phyloP scores from a whole-genome alignment of 2,113 vertebrate species.

The Butorides virescens region DNA sequence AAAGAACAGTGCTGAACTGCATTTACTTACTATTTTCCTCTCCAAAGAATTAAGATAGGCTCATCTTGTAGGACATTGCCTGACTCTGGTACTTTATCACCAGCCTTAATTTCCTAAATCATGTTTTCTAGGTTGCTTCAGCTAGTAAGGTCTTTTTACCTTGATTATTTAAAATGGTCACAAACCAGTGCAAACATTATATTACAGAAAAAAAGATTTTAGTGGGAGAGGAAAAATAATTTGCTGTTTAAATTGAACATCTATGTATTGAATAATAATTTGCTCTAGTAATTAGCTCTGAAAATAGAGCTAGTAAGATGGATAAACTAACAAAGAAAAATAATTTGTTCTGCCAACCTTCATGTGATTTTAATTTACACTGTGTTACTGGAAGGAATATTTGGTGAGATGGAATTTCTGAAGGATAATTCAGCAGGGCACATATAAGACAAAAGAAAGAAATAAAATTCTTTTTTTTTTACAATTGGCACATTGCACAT shows the following conservation, averaged over 20 bases:
- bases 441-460: not conserved
- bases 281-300: conserved; percentile 7
- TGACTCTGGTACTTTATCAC: not conserved
- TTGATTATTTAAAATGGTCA: not conserved
- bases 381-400: not conserved
- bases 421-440: not conserved
- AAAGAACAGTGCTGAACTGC: not conserved
- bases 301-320: conserved; percentile 10
- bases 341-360: not conserved
- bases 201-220: not conserved
- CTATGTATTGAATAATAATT: conserved; percentile 12
- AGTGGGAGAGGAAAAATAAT: not conserved
- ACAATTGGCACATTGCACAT: not conserved
- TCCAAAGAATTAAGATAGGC: not conserved
- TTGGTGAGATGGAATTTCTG: not conserved
- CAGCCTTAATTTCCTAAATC: not conserved
- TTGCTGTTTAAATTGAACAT: not conserved
- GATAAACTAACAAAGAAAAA: conserved; percentile 20
- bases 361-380: not conserved
- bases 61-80: not conserved
- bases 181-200: not conserved
- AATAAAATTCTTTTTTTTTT: not conserved
- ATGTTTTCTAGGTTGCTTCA: not conserved
- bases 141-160: not conserved
- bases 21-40: not conserved